Evolutionary conservation across 2,888 invertebrate species (phyloP), one percentile per base, ranked within the genome.

Genomic region (Himalopsyche anomala): DNA sequence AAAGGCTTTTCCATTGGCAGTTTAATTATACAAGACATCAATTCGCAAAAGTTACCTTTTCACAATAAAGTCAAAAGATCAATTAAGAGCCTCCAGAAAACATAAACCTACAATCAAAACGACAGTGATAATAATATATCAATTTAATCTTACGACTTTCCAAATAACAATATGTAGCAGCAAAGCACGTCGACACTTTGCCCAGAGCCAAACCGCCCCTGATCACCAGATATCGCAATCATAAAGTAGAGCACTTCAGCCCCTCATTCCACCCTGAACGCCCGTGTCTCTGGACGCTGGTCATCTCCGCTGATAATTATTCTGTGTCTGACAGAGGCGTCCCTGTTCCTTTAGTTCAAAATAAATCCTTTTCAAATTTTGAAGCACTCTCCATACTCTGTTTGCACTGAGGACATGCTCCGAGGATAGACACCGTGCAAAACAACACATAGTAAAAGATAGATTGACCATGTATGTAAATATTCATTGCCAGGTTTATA

Each of bases 291-390:
- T 62, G 62, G 62, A 62, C 62, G 8, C 62, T 62, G 62, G 62
- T 62, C 62, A 62, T 62, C 62, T 62, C 19, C 62, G 28, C 62
- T 62, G 62, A 62, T 62, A 62, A 62, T 62, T 62, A 62, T 28
- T 62, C 19, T n/a, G 62, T 62, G 19, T 62, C 62, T 19, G 19
- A 6, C 62, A 62, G 19, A 6, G 62, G 62, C 62, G 62, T 62
- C 8, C 19, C 4, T 6, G 62, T 62, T 62, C 19, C 51, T 2
- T 5, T 15, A 15, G 5, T 3, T 15, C 15, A 2, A 51, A 12
- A 51, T 15, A 15, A 51, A 51, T 15, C 51, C 51, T 51, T 2
- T 51, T 51, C 4, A 15, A 51, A 51, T 51, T 15, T 4, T 6
- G 15, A 45, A 51, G 15, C 51, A 51, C 12, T 3, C 12, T 1